A percentile compares a stretch with the other conserved stretches of the same genome.
phyloP scores from a whole-genome alignment of 1,140 invertebrate species.

The Heliconius hewitsoni region DNA sequence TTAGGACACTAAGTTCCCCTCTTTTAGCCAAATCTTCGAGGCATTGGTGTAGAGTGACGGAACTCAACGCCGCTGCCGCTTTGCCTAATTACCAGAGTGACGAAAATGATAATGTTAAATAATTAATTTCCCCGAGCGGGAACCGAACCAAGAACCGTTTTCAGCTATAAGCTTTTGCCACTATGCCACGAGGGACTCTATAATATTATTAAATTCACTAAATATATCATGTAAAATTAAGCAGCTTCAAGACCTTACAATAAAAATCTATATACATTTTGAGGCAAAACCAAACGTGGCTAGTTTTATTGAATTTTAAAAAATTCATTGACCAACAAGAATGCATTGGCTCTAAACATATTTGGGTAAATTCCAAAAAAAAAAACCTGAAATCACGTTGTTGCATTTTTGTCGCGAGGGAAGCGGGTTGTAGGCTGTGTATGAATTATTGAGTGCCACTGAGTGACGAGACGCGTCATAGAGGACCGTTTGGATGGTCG shows the following conservation, averaged over 20 bases:
- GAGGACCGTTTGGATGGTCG: slow-evolving; percentile 36
- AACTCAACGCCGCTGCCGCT: no score
- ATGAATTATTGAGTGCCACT: slow-evolving; percentile 77
- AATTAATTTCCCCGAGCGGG: no score
- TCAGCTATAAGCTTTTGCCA: no score
- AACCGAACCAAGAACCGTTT: no score
- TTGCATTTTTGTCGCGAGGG: slow-evolving; percentile 58
- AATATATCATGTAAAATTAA: no score
- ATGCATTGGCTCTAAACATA: not conserved
- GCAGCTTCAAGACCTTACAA: not conserved
- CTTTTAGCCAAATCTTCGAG: no score
- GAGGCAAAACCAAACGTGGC: not conserved
- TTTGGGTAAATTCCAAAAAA: slow-evolving; percentile 25
- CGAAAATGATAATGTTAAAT: no score
- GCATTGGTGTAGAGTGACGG: no score
- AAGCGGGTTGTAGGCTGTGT: slow-evolving; percentile 63
- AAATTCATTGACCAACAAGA: not conserved
- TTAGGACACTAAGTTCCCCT: no score
- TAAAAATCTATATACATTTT: not conserved
- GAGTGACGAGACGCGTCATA: slow-evolving; percentile 66
- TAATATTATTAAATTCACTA: no score
- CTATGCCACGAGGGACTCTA: no score
- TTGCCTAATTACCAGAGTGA: no score
- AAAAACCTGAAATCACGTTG: slow-evolving; percentile 38
- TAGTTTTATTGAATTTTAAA: not conserved